Base-by-base conservation (phyloP, 2,888 invertebrate genomes). In the Cephus pygmeus region DNA sequence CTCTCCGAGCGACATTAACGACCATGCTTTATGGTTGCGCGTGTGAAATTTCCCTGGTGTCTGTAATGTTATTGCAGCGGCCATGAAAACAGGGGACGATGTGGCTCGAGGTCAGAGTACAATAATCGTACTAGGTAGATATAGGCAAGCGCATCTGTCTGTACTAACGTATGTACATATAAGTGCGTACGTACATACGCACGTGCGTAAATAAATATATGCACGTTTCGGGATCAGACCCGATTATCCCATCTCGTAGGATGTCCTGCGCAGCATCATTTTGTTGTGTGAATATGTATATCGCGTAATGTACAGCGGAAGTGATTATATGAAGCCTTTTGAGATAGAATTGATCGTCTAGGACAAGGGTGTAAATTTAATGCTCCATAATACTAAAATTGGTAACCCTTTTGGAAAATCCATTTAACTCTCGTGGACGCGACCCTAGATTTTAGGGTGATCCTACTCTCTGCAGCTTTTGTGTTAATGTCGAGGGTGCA, bases 21-120 rank as follows among this genome's bases (percentile, higher is more conserved):
- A 71, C 33, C 56, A 23, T 56, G 56, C 56, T 71, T 71, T 71
- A 34, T 34, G 71, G 33, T 71, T 31, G 31, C 33, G 15, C 31
- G 71, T 71, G 71, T 34, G 71, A 71, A 71, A 34, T 71, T 31
- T 71, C 9, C 33, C 33, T 34, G 71, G 71, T 33, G 71, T 34
- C 71, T 56, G 73, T 35, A 71, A 35, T 78, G 78, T 78, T 78
- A 73, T 78, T 78, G 75, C 78, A 78, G 76, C 78, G 56, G 79
- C 23, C 71, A 34, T 34, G 35, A 34, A 74, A 30, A 74, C 34
- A 34, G 34, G 74, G 74, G 74, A 34, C 35, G 35, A 35, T 34
- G 35, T 30, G 23, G 23, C 74, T 34, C 35, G 34, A 23, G 36
- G 34, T 23, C 12, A 12, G 23, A 74, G 74, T 34, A 12, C 74